Base-by-base conservation (phyloP, 2,113 vertebrate species). In the Drymodes brunneopygia region DNA sequence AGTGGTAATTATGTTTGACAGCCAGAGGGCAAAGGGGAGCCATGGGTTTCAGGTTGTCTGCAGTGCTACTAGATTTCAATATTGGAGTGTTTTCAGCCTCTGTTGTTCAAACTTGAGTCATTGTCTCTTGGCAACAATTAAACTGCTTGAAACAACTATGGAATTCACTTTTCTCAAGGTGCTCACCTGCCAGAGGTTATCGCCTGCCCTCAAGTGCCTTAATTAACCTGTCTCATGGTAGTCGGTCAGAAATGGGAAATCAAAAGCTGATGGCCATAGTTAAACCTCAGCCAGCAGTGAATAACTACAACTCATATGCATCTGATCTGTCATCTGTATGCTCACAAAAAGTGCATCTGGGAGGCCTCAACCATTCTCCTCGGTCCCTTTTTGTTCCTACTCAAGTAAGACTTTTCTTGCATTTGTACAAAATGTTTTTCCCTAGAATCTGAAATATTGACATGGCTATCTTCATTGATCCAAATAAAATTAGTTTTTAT, bases 131-230 rank as follows among this genome's bases (percentile, higher is more conserved):
- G 8, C 28, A 23, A 6, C 47, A 57, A 36, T 58, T 35, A 53
- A 85, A 81, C 24, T 58, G 60, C 6, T 15, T 74, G 17, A 84
- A 80, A 60, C 6, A 72, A 12, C 29, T 14, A 3, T 61, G 64
- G 25, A 62, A 94, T 91, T 86, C 33, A 21, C 56, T 95, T 88
- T 50, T 48, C 73, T 92, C 86, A 91, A 99, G 99, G 95, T 99
- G 98, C 75, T 96, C 98, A 4, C 97, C 98, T 50, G 98, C 98
- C 58, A 98, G 98, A 77, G 98, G 98, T 62, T 99, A 99, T 97
- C 98, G 99, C 90, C 97, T 99, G 83, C 99, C 99, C 38, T 98
- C 99, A 94, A 99, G 98, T 97, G 99, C 99, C 97, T 99, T 99
- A 98, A 99, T 99, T 81, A 99, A 99, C 91, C 97, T 99, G 84